Evolutionary conservation across 2,797 vertebrate species (phyloP).

Genomic region (Dromococcyx pavoninus): DNA sequence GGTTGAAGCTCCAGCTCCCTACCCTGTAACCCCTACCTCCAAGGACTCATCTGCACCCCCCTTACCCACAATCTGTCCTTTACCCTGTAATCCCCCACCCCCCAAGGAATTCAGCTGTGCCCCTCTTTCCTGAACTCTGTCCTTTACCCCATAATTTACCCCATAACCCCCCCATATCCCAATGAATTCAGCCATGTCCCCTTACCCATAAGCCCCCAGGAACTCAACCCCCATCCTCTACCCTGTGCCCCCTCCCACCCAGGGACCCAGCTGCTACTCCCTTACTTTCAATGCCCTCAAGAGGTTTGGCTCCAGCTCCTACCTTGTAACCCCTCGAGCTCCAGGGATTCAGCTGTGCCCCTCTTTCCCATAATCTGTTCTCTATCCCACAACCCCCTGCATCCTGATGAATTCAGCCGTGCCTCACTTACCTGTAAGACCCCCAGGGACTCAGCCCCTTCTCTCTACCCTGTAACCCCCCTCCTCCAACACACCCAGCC

Average conservation of each 20-base stretch:
- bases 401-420: too few relatives aligned
- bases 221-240: not conserved
- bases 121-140: not conserved
- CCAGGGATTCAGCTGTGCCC: not conserved
- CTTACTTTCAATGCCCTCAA: too few relatives aligned
- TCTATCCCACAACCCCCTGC: too few relatives aligned
- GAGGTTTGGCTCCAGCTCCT: too few relatives aligned
- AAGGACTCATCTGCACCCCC: not conserved
- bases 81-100: not conserved
- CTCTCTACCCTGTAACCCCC: not conserved
- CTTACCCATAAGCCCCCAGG: not conserved
- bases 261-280: not conserved
- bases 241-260: not conserved
- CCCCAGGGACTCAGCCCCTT: not conserved
- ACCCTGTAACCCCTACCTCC: not conserved
- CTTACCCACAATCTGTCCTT: not conserved
- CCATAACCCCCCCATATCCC: not conserved
- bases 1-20: not conserved
- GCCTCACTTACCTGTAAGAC: not conserved
- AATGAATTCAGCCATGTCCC: not conserved
- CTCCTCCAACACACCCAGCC: not conserved
- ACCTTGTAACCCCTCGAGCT: too few relatives aligned
- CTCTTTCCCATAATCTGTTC: accelerated
- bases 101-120: not conserved
- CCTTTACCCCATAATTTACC: not conserved